Percentiles rank a stretch among this genome's conserved stretches.
Evolutionary conservation across 1,140 invertebrate genomes (phyloP).

Genomic region (Asbolus verrucosus): DNA sequence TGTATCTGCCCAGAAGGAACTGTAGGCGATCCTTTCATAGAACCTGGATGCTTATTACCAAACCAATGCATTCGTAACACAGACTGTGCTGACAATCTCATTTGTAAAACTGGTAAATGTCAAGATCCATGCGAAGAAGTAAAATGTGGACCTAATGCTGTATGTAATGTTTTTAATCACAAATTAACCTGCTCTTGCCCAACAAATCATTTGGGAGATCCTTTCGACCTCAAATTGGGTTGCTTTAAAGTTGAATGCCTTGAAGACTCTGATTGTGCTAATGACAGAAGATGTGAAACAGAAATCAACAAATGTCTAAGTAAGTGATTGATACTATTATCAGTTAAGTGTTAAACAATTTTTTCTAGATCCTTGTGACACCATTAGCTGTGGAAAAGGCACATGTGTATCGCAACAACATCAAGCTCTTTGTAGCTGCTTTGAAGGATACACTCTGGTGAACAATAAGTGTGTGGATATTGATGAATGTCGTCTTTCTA

Average conservation of each 20-base stretch:
- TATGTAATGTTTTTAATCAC: slow-evolving; percentile 80
- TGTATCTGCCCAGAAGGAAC: slow-evolving; percentile 82
- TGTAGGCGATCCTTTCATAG: slow-evolving; percentile 81
- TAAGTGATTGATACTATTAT: slow-evolving; percentile 63
- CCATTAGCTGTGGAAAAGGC: slow-evolving; percentile 79
- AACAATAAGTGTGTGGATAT: slow-evolving; percentile 82
- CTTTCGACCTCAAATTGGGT: slow-evolving; percentile 76
- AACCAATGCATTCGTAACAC: slow-evolving; percentile 77
- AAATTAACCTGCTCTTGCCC: slow-evolving; percentile 79
- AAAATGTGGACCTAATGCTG: slow-evolving; percentile 78
- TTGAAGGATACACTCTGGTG: slow-evolving; percentile 76
- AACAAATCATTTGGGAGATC: slow-evolving; percentile 83
- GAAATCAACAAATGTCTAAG: slow-evolving; percentile 83
- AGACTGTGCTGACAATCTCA: slow-evolving; percentile 78
- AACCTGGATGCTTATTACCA: slow-evolving; percentile 77
- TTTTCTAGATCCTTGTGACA: slow-evolving; percentile 79
- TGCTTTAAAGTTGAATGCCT: slow-evolving; percentile 89
- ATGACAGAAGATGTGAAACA: slow-evolving; percentile 79
- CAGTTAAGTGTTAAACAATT: slow-evolving; percentile 18
- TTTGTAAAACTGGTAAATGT: slow-evolving; percentile 80
- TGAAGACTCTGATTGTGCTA: slow-evolving; percentile 78
- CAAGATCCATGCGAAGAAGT: slow-evolving; percentile 78
- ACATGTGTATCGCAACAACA: slow-evolving; percentile 78
- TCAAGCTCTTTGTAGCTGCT: slow-evolving; percentile 78
- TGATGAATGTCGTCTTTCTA: slow-evolving; percentile 79